These are phyloP conservation scores for Caenorhabditis inopinata DNA, from an alignment of 1,140 invertebrate species.

Conservation along the genomic window DNA sequence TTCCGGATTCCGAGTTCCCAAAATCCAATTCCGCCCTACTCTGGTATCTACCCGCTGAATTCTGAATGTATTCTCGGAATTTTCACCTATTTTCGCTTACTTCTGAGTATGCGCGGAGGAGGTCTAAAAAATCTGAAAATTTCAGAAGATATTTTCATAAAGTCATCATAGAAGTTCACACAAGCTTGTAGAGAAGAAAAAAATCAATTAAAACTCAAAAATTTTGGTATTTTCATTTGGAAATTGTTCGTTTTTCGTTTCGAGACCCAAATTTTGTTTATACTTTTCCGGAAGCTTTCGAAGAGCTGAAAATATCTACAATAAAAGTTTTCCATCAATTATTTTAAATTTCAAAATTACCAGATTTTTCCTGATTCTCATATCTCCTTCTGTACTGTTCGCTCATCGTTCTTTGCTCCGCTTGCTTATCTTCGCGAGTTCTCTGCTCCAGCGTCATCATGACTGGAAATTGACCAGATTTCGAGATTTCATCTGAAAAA, in stretches of 20 bases:
- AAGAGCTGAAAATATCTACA: no score
- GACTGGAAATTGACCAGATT: slow-evolving; percentile 34
- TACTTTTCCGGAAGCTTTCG: no score
- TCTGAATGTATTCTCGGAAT: no score
- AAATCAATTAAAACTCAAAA: no score
- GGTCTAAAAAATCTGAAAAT: background rate
- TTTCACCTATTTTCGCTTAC: no score
- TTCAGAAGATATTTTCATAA: background rate
- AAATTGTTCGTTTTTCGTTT: no score
- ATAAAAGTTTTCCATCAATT: background rate
- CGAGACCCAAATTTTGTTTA: no score
- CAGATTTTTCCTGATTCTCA: background rate
- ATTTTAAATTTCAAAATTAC: background rate
- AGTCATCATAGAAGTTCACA: background rate
- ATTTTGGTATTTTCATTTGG: no score
- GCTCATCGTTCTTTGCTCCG: background rate
- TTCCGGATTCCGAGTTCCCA: no score
- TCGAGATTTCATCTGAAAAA: slow-evolving; percentile 47
- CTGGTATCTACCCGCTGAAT: no score
- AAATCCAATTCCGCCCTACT: no score
- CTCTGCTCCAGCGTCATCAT: background rate
- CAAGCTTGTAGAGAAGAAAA: no score
- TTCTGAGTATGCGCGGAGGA: background rate
- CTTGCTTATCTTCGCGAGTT: background rate
- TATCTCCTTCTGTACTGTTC: slow-evolving; percentile 2